Percentiles rank a stretch among this genome's conserved stretches.
Conservation (phyloP, 64 coral and sea anemone genomes). For the Stichodactyla helianthus region DNA sequence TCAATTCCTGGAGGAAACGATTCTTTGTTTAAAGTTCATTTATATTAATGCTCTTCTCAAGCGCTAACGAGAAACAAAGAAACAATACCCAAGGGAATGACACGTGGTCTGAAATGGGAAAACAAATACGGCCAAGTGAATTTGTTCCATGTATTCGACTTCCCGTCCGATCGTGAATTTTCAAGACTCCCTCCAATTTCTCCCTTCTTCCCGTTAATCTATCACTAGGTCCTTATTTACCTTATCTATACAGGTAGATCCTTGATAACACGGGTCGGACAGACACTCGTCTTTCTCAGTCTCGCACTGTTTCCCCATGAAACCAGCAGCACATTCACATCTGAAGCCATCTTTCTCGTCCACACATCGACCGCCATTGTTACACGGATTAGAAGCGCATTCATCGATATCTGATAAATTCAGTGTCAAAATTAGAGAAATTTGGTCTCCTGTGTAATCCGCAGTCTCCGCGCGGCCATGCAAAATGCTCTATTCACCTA, state of each 20-base stretch:
- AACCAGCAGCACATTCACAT: slow-evolving; percentile 74
- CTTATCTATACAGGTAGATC: slow-evolving; percentile 86
- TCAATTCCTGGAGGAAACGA: too few species aligned
- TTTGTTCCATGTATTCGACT: too few species aligned
- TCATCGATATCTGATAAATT: slow-evolving; percentile 60
- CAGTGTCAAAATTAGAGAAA: background rate
- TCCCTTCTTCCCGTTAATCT: background rate
- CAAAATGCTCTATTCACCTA: slow-evolving; percentile 43
- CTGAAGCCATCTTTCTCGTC: slow-evolving; percentile 59
- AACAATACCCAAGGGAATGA: too few species aligned
- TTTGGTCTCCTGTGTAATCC: background rate
- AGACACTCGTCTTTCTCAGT: slow-evolving; percentile 82
- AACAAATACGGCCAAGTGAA: too few species aligned
- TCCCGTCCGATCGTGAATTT: too few species aligned
- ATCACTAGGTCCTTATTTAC: background rate
- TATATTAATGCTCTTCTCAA: too few species aligned
- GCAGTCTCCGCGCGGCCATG: background rate
- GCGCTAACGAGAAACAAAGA: too few species aligned
- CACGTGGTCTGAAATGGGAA: too few species aligned
- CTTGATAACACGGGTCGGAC: slow-evolving; percentile 68
- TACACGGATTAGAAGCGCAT: slow-evolving; percentile 88
- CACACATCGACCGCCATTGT: slow-evolving; percentile 71
- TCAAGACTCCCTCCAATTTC: background rate
- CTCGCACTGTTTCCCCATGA: slow-evolving; percentile 75
- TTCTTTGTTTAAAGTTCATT: too few species aligned